phyloP scores from a whole-genome alignment of 2,113 vertebrate species.

The Noctilio leporinus region DNA sequence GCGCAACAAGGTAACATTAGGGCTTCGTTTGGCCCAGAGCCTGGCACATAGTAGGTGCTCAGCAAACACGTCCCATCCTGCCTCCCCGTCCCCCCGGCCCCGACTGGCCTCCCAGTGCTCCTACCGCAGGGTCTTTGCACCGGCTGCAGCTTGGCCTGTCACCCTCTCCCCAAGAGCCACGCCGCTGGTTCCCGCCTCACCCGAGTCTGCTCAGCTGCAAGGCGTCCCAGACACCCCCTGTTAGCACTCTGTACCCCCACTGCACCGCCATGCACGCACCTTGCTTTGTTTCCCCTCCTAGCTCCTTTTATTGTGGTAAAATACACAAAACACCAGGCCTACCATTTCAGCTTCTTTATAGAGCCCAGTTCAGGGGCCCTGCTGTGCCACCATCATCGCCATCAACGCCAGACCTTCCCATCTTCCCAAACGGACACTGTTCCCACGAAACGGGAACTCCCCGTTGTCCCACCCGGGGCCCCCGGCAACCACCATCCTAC shows the following conservation, averaged over 20 bases:
- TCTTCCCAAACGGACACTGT: not conserved
- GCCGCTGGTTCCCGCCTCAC: not conserved
- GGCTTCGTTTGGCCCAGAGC: not conserved
- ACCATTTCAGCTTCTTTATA: no score
- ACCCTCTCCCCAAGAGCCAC: not conserved
- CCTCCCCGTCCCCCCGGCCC: accelerated
- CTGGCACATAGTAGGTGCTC: not conserved
- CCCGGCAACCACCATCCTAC: accelerated
- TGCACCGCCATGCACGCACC: no score
- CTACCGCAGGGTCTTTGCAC: not conserved
- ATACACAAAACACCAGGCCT: accelerated
- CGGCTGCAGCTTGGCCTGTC: accelerated
- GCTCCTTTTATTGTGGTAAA: not conserved
- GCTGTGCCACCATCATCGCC: not conserved
- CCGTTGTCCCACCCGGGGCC: not conserved
- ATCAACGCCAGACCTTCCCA: accelerated
- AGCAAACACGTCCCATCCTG: not conserved
- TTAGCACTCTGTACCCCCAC: not conserved
- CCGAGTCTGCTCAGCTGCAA: not conserved
- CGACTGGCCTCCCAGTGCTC: not conserved
- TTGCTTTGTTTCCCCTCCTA: no score
- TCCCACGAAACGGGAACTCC: accelerated
- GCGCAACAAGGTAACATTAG: no score
- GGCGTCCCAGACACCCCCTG: accelerated
- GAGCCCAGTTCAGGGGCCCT: accelerated